Percentiles rank a stretch among this genome's conserved stretches.
phyloP scores from a whole-genome alignment of 2,888 invertebrate species.

The Caenorhabditis sulstoni region DNA sequence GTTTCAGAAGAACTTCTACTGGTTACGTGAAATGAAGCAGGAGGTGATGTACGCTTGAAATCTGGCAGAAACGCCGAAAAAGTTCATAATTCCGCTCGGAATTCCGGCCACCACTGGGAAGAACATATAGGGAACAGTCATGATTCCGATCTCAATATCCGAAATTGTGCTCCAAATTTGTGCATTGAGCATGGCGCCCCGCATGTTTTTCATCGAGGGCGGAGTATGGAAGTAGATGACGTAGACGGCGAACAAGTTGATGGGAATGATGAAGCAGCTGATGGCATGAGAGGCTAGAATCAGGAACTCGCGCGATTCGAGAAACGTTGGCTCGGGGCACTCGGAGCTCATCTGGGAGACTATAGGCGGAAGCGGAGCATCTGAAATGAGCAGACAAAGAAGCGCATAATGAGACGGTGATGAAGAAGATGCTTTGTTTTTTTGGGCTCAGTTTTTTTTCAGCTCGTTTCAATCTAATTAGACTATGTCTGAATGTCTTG shows the following conservation, averaged over 20 bases:
- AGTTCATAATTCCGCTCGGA: neutral
- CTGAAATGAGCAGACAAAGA: too few relatives aligned
- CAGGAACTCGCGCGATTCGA: neutral
- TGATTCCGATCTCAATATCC: neutral
- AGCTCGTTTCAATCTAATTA: too few relatives aligned
- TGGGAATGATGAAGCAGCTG: conserved; percentile 4
- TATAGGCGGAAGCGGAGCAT: too few relatives aligned
- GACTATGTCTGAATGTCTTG: too few relatives aligned
- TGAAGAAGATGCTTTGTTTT: too few relatives aligned
- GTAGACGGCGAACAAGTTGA: conserved; percentile 9
- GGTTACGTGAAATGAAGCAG: neutral
- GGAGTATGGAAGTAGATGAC: conserved; percentile 12
- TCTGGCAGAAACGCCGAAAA: neutral
- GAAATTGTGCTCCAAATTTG: conserved; percentile 16
- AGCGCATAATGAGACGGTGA: too few relatives aligned
- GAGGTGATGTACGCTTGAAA: neutral
- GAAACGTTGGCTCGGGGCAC: neutral
- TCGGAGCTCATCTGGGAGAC: too few relatives aligned
- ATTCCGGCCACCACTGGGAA: conserved; percentile 6
- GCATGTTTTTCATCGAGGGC: conserved; percentile 1
- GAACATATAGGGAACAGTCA: neutral
- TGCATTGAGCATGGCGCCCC: conserved; percentile 6
- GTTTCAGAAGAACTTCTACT: too few relatives aligned
- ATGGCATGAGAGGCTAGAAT: neutral
- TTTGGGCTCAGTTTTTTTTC: too few relatives aligned